Conservation (phyloP, 2,113 vertebrate species). For the Glaucomys volans region DNA sequence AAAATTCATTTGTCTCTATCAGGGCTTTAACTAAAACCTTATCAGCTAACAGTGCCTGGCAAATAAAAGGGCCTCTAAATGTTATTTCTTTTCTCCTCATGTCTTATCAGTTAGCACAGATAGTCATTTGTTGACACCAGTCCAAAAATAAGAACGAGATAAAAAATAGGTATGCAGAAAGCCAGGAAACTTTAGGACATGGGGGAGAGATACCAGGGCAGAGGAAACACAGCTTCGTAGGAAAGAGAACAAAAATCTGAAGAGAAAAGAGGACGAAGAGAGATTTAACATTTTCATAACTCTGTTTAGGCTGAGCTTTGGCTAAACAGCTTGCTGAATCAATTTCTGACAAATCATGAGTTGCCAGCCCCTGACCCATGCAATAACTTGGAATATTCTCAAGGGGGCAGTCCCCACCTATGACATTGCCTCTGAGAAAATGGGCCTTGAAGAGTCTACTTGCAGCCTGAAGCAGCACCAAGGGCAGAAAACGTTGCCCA, state of each 20-base stretch:
- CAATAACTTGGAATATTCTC: not conserved
- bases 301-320: not conserved
- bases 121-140: constrained; percentile 6
- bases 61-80: not conserved
- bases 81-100: constrained; percentile 27
- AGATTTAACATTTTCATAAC: not conserved
- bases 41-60: constrained; percentile 52
- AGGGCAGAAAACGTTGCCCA: not conserved
- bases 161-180: constrained; percentile 40
- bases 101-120: constrained; percentile 65
- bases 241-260: not conserved
- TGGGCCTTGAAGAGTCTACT: not conserved
- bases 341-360: not conserved
- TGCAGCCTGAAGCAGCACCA: not conserved
- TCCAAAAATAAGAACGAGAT: constrained; percentile 65
- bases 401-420: not conserved
- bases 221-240: constrained; percentile 15
- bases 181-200: constrained; percentile 31
- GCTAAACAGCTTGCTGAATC: not conserved
- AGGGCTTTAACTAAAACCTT: not conserved
- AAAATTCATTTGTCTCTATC: constrained; percentile 34
- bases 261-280: not conserved
- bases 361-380: not conserved
- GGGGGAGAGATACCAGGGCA: not conserved
- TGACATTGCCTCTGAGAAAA: not conserved